Conservation (phyloP, 2,888 invertebrate species). For the Laothoe populi region DNA sequence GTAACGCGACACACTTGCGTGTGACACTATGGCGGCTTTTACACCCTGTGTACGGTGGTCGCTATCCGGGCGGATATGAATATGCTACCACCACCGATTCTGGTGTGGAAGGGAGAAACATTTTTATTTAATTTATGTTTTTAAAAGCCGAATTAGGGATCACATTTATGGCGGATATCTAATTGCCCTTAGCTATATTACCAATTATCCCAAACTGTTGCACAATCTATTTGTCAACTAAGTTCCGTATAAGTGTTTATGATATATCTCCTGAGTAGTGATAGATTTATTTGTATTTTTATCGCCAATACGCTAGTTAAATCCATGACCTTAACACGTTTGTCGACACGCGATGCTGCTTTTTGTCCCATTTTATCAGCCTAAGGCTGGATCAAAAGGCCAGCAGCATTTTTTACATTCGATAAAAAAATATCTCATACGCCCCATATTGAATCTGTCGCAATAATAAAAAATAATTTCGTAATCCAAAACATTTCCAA, state of each 20-base stretch:
- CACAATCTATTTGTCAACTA: not conserved
- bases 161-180: too few species aligned
- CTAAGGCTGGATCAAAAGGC: constrained; percentile 20
- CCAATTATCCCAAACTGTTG: too few species aligned
- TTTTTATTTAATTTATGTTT: too few species aligned
- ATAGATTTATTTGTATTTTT: constrained; percentile 9
- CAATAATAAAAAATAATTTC: constrained; percentile 34
- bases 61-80: too few species aligned
- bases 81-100: too few species aligned
- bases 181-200: too few species aligned
- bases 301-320: not conserved
- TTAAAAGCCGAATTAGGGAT: too few species aligned
- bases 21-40: too few species aligned
- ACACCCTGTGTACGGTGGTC: too few species aligned
- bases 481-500: constrained; percentile 24
- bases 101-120: too few species aligned
- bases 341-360: constrained; percentile 5
- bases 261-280: not conserved
- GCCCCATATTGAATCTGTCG: constrained; percentile 33
- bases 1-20: too few species aligned
- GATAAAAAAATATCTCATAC: not conserved
- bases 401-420: not conserved
- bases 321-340: constrained; percentile 24
- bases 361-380: constrained; percentile 9
- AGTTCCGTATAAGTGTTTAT: not conserved